Evolutionary conservation across 2,797 vertebrate genomes (phyloP), one percentile per base, ranked within the genome.

Genomic region (Microctenopoma lineatum): DNA sequence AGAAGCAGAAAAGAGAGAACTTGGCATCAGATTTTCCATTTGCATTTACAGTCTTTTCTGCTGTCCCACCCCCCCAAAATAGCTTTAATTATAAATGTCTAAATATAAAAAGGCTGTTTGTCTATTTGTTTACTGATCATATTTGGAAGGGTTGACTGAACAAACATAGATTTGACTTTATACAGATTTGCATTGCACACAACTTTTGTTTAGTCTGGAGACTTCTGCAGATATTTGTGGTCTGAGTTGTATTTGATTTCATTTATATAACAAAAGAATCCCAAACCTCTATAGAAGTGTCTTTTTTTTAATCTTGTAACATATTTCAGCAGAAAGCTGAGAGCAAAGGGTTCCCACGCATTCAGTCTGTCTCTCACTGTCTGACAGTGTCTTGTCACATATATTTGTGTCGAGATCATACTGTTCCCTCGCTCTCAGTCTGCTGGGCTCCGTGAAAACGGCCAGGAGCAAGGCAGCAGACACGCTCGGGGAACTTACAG

Each of bases 371-470:
- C 64, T 67, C 57, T 67, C 64, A 71, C 59, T 71, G 59, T 79
- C 73, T 81, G 74, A 82, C 55, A 77, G 83, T 4, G 6, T 77
- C 77, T 83, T 65, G 62, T 88, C 80, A 81, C 75, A 79, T 85
- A 80, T 68, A 79, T 63, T 80, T 66, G 76, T 79, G 63, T 58
- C 34, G n/a, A 65, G 71, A 87, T 87, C 71, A 83, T 73, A 52
- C 34, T 36, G 73, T 66, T 78, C 75, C 74, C 59, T 84, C 51
- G 60, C 79, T 78, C 66, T 84, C 83, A 77, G 80, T 89, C 73
- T 61, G 64, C 84, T 77, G 67, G 76, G 80, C 72, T 78, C 83
- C 62, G 58, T 62, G 73, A 86, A 85, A 89, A 86, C 7, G 13
- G 78, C 85, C 70, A 3, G 53, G 48, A 87, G 81, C 70, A 12